Conservation (phyloP, 2,113 vertebrate genomes). For the Cichladusa arquata region DNA sequence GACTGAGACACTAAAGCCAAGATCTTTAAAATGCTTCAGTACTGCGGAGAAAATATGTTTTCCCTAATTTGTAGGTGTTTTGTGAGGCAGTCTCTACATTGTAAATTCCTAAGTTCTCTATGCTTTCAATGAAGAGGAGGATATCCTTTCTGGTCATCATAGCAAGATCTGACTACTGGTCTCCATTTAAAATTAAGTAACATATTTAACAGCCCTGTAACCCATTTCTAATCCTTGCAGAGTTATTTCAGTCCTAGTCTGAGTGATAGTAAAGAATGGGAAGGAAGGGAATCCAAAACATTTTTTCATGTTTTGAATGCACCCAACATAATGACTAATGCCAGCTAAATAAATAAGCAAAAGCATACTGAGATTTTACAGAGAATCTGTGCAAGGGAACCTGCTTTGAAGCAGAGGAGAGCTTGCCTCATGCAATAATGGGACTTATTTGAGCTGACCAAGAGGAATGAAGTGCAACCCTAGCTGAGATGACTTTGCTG, state of each 20-base stretch:
- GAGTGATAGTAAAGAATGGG: background rate
- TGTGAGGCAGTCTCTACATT: background rate
- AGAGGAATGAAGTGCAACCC: background rate
- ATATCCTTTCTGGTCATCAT: background rate
- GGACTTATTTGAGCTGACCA: background rate
- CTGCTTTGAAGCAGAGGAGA: background rate
- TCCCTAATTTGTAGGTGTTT: background rate
- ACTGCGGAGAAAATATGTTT: background rate
- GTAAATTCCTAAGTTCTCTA: background rate
- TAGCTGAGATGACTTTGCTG: background rate
- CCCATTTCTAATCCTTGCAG: background rate
- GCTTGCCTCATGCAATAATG: background rate
- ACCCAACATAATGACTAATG: background rate
- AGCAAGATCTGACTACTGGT: background rate
- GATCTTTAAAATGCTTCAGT: background rate
- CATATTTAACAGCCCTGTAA: background rate
- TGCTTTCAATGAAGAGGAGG: background rate
- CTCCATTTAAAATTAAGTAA: background rate
- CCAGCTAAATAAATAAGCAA: background rate
- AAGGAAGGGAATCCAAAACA: background rate
- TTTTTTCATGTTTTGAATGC: background rate
- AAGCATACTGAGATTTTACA: background rate
- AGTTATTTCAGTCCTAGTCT: background rate
- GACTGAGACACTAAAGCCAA: background rate
- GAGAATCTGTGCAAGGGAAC: background rate